Conservation (phyloP, 2,888 invertebrate species). For the Nomada hirtipes region DNA sequence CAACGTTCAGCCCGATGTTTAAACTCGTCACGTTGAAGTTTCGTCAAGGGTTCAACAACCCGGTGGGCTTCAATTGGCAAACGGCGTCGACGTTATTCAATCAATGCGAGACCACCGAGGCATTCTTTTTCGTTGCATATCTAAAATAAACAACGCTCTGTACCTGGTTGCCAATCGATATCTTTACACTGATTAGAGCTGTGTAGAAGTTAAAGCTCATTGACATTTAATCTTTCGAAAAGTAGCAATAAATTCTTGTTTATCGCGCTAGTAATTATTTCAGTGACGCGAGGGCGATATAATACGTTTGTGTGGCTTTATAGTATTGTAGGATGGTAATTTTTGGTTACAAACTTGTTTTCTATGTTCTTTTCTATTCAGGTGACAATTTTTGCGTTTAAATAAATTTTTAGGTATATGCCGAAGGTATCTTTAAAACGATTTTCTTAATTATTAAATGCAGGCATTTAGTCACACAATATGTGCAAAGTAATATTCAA, state of each 20-base stretch:
- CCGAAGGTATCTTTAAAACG: too few species aligned
- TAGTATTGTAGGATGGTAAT: too few species aligned
- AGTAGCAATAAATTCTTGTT: background rate
- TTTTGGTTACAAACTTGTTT: too few species aligned
- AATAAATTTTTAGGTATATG: too few species aligned
- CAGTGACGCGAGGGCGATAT: too few species aligned
- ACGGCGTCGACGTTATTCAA: constrained; percentile 62
- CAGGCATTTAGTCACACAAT: too few species aligned
- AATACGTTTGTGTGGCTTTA: too few species aligned
- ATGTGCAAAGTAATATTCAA: background rate
- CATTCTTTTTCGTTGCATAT: constrained; percentile 47
- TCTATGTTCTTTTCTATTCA: too few species aligned
- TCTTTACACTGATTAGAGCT: background rate
- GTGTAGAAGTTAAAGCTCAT: background rate
- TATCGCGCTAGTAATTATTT: too few species aligned
- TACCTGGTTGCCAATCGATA: constrained; percentile 38
- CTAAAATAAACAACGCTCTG: constrained; percentile 53
- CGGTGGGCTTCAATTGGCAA: constrained; percentile 62
- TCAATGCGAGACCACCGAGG: constrained; percentile 41
- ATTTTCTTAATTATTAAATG: too few species aligned
- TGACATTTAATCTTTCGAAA: background rate
- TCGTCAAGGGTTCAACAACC: constrained; percentile 57
- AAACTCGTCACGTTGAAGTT: constrained; percentile 19
- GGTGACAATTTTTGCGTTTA: too few species aligned
- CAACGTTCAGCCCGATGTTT: constrained; percentile 41